phyloP scores from a whole-genome alignment of 1,140 invertebrate genomes.

The Popillia japonica region DNA sequence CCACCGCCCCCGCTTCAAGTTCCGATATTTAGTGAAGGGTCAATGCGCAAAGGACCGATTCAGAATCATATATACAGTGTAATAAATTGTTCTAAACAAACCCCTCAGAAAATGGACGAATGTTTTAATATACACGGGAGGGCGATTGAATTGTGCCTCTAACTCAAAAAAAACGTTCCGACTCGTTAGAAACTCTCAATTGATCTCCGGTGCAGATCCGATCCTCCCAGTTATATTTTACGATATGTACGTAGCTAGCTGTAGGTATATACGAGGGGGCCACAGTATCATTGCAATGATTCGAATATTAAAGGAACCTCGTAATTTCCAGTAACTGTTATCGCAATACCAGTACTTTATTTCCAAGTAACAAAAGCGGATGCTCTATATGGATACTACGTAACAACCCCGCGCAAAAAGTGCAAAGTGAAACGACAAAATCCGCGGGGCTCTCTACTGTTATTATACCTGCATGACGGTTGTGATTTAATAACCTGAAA shows the following conservation, averaged over 20 bases:
- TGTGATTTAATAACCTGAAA: constrained; percentile 20
- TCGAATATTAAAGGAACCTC: too few relatives aligned
- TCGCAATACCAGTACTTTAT: neutral
- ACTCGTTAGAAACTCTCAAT: neutral
- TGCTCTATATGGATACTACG: neutral
- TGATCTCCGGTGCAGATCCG: neutral
- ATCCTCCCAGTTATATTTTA: neutral
- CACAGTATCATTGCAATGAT: too few relatives aligned
- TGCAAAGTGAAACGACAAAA: neutral
- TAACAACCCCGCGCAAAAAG: neutral
- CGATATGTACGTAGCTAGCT: neutral
- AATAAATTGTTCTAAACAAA: too few relatives aligned
- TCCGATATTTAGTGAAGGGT: neutral
- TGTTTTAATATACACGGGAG: neutral
- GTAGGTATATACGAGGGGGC: too few relatives aligned
- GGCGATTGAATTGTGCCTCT: neutral
- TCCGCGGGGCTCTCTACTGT: too few relatives aligned
- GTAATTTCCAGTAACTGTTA: neutral
- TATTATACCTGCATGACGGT: neutral
- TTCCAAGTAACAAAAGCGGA: neutral
- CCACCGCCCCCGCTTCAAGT: too few relatives aligned
- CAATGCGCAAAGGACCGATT: neutral
- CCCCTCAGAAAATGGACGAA: neutral
- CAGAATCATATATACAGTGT: too few relatives aligned
- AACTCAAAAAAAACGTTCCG: neutral